phyloP scores from a whole-genome alignment of 2,797 vertebrate genomes.

The Synanceia verrucosa region DNA sequence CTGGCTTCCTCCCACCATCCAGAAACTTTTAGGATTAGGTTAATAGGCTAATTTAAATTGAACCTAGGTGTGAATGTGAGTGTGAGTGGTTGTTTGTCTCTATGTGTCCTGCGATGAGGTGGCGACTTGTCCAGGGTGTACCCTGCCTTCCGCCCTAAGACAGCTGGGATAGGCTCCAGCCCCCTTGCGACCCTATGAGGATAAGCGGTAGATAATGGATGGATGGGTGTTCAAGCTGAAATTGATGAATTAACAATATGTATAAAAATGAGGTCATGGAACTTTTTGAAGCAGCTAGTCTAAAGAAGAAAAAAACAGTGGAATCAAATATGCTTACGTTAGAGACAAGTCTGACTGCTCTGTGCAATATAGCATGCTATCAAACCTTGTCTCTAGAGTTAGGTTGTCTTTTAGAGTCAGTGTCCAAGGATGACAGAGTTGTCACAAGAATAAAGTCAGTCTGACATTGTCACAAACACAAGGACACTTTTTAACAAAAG shows the following conservation, averaged over 20 bases:
- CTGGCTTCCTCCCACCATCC: too few species aligned
- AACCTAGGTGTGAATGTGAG: too few species aligned
- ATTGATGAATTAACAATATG: slow-evolving; percentile 41
- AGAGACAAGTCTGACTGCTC: slow-evolving; percentile 43
- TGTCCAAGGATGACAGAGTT: slow-evolving; percentile 57
- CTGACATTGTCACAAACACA: slow-evolving; percentile 44
- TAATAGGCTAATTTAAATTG: too few species aligned
- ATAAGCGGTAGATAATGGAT: too few species aligned
- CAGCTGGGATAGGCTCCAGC: too few species aligned
- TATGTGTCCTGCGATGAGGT: too few species aligned
- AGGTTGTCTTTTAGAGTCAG: slow-evolving; percentile 51
- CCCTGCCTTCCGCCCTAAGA: too few species aligned
- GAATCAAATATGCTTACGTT: slow-evolving; percentile 40
- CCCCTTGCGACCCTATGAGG: too few species aligned
- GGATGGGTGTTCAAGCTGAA: slow-evolving; percentile 37
- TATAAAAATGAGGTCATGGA: slow-evolving; percentile 20
- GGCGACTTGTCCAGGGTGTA: too few species aligned
- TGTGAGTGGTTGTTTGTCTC: too few species aligned
- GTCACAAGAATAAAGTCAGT: slow-evolving; percentile 42
- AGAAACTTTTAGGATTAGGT: too few species aligned
- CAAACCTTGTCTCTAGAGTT: slow-evolving; percentile 51
- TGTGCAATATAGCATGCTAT: slow-evolving; percentile 37
- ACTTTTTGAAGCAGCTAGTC: slow-evolving; percentile 31
- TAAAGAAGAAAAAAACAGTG: slow-evolving; percentile 23
- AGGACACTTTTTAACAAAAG: slow-evolving; percentile 44